Conservation (phyloP, 2,888 invertebrate genomes). For the Platycheirus albimanus region DNA sequence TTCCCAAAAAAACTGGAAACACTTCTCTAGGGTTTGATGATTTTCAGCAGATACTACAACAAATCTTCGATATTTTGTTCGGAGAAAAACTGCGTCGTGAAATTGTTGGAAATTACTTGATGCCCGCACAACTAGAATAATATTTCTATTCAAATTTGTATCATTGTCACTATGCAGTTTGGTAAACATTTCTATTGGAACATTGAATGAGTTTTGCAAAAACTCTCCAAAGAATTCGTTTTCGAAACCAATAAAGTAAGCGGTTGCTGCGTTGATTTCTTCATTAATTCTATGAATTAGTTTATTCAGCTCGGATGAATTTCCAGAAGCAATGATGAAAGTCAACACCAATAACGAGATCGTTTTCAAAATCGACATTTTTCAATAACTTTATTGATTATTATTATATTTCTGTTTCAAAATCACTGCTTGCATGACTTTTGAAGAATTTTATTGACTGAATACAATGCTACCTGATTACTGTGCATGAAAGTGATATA, state of each 20-base stretch:
- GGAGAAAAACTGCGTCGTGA: neutral
- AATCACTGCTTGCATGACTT: too few relatives aligned
- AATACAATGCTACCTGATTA: too few relatives aligned
- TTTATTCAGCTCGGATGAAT: neutral
- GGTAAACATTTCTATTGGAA: neutral
- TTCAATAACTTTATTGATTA: too few relatives aligned
- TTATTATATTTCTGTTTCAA: too few relatives aligned
- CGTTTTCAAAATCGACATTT: too few relatives aligned
- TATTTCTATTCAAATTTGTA: neutral
- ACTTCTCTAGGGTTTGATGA: neutral
- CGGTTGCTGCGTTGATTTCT: neutral
- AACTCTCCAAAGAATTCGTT: neutral
- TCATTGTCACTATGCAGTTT: neutral
- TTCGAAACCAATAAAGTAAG: neutral
- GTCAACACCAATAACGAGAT: too few relatives aligned
- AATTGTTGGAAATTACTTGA: neutral
- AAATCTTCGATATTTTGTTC: neutral
- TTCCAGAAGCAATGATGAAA: neutral
- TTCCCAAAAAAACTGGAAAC: neutral
- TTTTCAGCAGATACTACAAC: neutral
- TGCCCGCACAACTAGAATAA: neutral
- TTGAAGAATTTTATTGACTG: too few relatives aligned
- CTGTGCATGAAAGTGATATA: too few relatives aligned
- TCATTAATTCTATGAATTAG: neutral
- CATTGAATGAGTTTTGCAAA: neutral